These are phyloP conservation scores for Etheostoma cragini DNA, from an alignment of 2,113 vertebrate genomes.

Conservation along the genomic window DNA sequence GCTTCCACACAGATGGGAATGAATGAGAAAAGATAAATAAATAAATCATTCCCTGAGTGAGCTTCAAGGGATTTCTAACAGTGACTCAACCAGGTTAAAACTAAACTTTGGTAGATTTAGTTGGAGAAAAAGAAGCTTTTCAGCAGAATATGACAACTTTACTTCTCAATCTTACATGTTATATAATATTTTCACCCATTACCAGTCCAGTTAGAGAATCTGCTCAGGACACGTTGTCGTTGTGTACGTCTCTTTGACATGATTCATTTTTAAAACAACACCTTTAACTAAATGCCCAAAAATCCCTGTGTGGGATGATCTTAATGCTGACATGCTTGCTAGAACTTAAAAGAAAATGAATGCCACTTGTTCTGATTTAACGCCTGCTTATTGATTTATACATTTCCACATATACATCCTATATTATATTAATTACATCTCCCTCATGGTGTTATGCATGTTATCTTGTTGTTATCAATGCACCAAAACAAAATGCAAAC, in stretches of 20 bases:
- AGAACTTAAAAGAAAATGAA: not conserved
- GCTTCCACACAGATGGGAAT: not conserved
- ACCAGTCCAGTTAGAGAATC: not conserved
- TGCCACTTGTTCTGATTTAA: not conserved
- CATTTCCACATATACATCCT: not conserved
- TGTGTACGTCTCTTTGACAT: not conserved
- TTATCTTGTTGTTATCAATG: not conserved
- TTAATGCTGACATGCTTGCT: not conserved
- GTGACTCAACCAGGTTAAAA: not conserved
- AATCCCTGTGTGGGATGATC: not conserved
- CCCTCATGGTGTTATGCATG: not conserved
- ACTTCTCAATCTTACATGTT: not conserved
- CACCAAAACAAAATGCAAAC: not conserved
- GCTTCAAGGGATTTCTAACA: conserved; percentile 10
- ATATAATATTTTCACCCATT: not conserved
- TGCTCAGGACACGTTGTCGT: not conserved
- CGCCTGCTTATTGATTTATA: not conserved
- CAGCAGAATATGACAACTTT: not conserved
- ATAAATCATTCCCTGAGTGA: not conserved
- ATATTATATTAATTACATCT: not conserved
- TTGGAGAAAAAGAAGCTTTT: not conserved
- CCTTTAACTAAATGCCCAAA: not conserved
- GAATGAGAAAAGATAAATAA: conserved; percentile 6
- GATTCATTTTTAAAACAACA: not conserved
- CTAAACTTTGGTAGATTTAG: not conserved